Conservation (phyloP, 2,113 vertebrate species). For the Carettochelys insculpta region DNA sequence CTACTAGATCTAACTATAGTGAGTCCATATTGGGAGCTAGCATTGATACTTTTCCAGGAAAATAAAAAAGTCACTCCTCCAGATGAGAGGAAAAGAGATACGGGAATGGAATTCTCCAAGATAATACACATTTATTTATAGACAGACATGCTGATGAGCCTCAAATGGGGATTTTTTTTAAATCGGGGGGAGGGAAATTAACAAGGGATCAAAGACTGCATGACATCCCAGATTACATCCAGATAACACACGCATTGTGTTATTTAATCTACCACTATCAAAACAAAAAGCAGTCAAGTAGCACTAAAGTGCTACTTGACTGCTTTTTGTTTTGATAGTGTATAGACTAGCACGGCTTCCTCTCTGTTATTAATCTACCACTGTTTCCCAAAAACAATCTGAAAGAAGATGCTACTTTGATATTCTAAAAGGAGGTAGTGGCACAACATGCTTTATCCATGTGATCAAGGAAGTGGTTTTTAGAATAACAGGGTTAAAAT, state of each 20-base stretch:
- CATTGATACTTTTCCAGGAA: no score
- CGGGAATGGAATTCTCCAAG: slow-evolving; percentile 18
- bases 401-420: neutral
- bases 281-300: no score
- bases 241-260: neutral
- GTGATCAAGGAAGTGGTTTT: neutral
- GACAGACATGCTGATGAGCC: neutral
- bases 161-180: neutral
- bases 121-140: slow-evolving; percentile 26
- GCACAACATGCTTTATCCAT: neutral
- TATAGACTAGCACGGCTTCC: no score
- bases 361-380: neutral
- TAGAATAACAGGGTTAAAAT: neutral
- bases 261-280: neutral
- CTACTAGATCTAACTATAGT: slow-evolving; percentile 22
- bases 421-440: neutral
- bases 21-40: neutral
- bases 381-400: neutral
- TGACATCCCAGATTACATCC: neutral
- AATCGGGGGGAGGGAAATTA: neutral
- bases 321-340: no score
- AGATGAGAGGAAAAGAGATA: slow-evolving; percentile 16
- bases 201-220: slow-evolving; percentile 10
- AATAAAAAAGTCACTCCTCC: neutral
- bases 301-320: no score